A percentile compares a stretch with the other conserved stretches of the same genome.
phyloP scores from a whole-genome alignment of 2,797 vertebrate species.

The Cheirogaleus major region DNA sequence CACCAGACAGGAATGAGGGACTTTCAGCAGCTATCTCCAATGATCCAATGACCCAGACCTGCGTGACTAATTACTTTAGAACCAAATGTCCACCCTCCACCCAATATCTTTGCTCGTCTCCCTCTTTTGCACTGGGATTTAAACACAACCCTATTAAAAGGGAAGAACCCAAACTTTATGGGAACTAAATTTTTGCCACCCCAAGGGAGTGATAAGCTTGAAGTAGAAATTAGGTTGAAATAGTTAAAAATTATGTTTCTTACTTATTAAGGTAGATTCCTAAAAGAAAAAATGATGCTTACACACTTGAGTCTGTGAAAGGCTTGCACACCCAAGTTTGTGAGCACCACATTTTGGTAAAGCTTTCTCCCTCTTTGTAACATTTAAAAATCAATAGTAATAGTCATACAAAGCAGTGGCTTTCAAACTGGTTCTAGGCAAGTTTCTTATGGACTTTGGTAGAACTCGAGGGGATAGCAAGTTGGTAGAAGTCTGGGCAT shows the following conservation, averaged over 20 bases:
- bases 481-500: not conserved
- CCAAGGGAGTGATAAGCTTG: not conserved
- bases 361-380: not conserved
- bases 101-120: not conserved
- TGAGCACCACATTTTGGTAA: not conserved
- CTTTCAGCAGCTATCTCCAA: not conserved
- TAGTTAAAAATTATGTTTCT: slow-evolving; percentile 5
- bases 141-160: not conserved
- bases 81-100: not conserved
- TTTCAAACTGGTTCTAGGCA: not conserved
- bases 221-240: slow-evolving; percentile 43
- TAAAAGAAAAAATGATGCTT: not conserved
- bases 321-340: not conserved
- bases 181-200: not conserved
- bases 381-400: not conserved
- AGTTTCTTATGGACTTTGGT: slow-evolving; percentile 18
- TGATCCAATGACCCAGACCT: not conserved
- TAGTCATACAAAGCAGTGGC: not conserved
- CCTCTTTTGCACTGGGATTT: not conserved
- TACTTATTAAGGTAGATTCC: not conserved
- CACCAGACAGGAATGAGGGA: not conserved
- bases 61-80: not conserved
- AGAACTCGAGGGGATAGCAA: not conserved
- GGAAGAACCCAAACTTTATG: not conserved
- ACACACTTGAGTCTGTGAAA: not conserved